These are phyloP conservation scores for Sarcophaga peregrina DNA, from an alignment of 1,140 invertebrate genomes.

Conservation along the genomic window DNA sequence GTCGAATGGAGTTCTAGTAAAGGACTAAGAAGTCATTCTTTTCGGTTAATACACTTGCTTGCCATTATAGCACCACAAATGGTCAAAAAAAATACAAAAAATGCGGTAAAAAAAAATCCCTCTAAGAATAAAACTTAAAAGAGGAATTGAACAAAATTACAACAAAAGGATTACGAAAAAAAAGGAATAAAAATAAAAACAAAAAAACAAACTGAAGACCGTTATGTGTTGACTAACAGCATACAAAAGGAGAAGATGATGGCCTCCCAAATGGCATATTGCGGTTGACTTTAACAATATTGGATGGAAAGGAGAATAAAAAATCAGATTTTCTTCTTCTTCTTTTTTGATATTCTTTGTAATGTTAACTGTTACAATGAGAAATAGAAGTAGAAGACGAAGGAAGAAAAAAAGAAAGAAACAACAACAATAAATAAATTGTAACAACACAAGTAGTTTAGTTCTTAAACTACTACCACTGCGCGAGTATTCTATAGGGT, in stretches of 20 bases:
- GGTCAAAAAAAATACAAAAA: background rate
- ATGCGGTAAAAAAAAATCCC: background rate
- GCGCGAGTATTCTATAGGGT: too few relatives aligned
- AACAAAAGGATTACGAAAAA: background rate
- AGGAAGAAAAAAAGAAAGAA: too few relatives aligned
- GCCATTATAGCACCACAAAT: background rate
- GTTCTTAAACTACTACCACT: too few relatives aligned
- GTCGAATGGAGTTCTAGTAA: background rate
- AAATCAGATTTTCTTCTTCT: background rate
- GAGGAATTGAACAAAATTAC: background rate
- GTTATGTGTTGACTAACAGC: background rate
- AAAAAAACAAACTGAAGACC: background rate
- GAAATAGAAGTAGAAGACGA: too few relatives aligned
- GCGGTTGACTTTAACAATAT: constrained; percentile 24
- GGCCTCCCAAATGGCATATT: constrained; percentile 21
- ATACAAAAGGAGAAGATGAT: background rate
- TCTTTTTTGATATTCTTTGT: too few relatives aligned
- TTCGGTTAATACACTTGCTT: background rate
- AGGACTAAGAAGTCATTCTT: constrained; percentile 6
- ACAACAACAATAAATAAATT: too few relatives aligned
- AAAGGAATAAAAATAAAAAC: background rate
- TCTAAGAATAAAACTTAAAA: background rate
- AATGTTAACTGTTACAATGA: too few relatives aligned
- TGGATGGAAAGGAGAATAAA: background rate
- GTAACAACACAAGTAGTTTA: too few relatives aligned